Percentiles rank a stretch among this genome's conserved stretches.
Conservation (phyloP, 2,797 vertebrate species). For the Sebastes wilsoni region DNA sequence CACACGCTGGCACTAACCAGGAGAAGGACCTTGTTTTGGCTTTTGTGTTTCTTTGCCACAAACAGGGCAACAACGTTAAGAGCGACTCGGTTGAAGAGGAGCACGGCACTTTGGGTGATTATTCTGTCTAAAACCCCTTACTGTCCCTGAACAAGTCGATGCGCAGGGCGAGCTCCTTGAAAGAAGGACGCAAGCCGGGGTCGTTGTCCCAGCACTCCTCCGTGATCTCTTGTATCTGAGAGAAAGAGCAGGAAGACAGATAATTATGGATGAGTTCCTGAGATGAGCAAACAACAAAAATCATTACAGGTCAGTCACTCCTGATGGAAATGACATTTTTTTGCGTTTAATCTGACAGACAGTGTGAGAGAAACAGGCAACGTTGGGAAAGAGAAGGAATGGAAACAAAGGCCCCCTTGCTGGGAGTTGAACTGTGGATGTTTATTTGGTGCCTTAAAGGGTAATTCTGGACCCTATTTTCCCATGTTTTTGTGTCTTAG, state of each 20-base stretch:
- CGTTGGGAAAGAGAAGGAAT: too few species aligned
- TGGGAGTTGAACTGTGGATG: too few species aligned
- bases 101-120: conserved; percentile 68
- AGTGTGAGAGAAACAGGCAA: too few species aligned
- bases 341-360: too few species aligned
- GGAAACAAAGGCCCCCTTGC: too few species aligned
- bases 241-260: neutral
- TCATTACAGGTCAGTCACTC: neutral
- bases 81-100: conserved; percentile 30
- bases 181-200: conserved; percentile 74
- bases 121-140: conserved; percentile 66
- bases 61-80: conserved; percentile 26
- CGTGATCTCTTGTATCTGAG: conserved; percentile 82
- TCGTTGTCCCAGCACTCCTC: conserved; percentile 84
- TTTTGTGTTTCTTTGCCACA: conserved; percentile 37
- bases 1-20: conserved; percentile 4
- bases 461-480: too few species aligned
- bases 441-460: too few species aligned
- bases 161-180: conserved; percentile 80
- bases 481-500: too few species aligned
- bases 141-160: conserved; percentile 82
- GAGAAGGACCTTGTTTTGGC: conserved; percentile 12
- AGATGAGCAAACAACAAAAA: neutral
- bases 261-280: neutral
- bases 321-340: too few species aligned